phyloP scores from a whole-genome alignment of 2,888 invertebrate genomes.

The Aphodius granarius region DNA sequence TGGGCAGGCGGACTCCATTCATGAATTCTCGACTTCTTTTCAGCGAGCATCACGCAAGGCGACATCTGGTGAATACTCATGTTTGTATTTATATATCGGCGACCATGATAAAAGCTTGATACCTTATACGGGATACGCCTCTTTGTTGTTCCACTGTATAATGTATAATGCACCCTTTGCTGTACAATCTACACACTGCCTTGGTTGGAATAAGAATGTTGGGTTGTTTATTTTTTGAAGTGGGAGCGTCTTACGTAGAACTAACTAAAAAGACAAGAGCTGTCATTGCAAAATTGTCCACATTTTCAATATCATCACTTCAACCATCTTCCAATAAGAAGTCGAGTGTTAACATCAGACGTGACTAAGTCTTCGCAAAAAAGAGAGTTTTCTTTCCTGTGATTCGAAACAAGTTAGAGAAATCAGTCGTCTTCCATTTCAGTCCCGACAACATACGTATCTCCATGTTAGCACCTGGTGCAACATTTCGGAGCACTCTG shows the following conservation, averaged over 20 bases:
- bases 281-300: too few species aligned
- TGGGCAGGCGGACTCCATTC: slow-evolving; percentile 21
- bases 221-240: background rate
- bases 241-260: too few species aligned
- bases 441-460: background rate
- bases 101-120: background rate
- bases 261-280: too few species aligned
- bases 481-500: background rate
- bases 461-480: background rate
- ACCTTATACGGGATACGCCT: slow-evolving; percentile 3
- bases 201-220: background rate
- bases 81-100: slow-evolving; percentile 7
- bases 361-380: background rate
- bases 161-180: background rate
- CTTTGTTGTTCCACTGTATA: background rate
- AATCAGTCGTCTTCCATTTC: background rate
- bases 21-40: slow-evolving; percentile 18
- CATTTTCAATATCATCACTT: too few species aligned
- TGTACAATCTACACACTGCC: background rate
- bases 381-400: background rate
- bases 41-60: background rate
- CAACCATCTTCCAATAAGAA: background rate
- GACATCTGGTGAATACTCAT: slow-evolving; percentile 10
- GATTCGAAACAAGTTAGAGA: background rate
- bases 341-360: background rate